phyloP scores from a whole-genome alignment of 2,113 vertebrate genomes.

The Tenrec ecaudatus region DNA sequence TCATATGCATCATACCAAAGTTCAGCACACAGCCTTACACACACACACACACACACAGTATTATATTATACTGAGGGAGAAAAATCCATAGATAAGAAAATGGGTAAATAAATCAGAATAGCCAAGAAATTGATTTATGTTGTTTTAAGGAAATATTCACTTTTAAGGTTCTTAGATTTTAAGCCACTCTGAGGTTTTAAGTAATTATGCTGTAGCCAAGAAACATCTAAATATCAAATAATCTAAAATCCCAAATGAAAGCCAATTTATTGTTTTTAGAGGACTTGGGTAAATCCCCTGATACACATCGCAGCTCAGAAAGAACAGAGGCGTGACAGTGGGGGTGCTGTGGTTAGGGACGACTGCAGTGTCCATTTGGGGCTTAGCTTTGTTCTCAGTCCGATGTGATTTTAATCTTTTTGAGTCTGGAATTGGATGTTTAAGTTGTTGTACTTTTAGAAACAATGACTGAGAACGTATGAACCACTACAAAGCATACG shows the following conservation, averaged over 20 bases:
- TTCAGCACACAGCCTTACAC: background rate
- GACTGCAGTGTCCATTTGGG: background rate
- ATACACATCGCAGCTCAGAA: background rate
- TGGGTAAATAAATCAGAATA: background rate
- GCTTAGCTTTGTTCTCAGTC: background rate
- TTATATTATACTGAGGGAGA: background rate
- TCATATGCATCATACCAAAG: background rate
- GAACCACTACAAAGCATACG: background rate
- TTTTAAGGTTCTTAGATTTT: background rate
- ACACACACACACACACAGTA: background rate
- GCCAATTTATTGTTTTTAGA: background rate
- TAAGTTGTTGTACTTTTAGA: background rate
- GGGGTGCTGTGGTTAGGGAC: background rate
- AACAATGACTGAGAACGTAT: background rate
- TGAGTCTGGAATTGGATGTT: background rate
- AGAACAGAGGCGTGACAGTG: background rate
- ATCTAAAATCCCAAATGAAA: background rate
- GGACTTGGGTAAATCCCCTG: background rate
- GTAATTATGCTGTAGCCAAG: background rate
- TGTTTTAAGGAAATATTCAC: background rate
- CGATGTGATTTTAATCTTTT: background rate
- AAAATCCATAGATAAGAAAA: background rate
- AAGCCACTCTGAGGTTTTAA: background rate
- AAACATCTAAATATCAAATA: background rate
- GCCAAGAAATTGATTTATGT: background rate